Percentiles rank a stretch among this genome's conserved stretches.
Conservation (phyloP, 2,888 invertebrate species). For the Cephalotes varians region DNA sequence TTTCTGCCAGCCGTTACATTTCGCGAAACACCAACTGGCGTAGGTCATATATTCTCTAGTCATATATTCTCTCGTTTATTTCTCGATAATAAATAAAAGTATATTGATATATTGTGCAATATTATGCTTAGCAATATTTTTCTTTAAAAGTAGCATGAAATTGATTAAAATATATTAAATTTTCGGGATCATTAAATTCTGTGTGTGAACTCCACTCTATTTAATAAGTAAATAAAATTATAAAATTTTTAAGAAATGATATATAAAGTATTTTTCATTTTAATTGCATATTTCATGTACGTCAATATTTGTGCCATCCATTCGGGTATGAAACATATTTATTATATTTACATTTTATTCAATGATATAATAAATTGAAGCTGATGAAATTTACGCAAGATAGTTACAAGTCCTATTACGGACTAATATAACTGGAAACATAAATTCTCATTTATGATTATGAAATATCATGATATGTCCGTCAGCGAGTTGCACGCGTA, state of each 20-base stretch:
- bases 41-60: not conserved
- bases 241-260: not conserved
- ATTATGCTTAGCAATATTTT: not conserved
- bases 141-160: not conserved
- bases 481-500: slow-evolving; percentile 30
- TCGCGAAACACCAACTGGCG: not conserved
- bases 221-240: not conserved
- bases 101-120: not conserved
- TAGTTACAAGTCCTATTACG: slow-evolving; percentile 6
- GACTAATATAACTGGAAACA: slow-evolving; percentile 29
- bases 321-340: not conserved
- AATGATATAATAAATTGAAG: not conserved
- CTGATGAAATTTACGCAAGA: not conserved
- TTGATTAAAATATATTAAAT: not conserved
- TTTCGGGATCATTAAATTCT: not conserved
- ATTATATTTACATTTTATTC: no score
- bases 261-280: not conserved
- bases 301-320: not conserved
- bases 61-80: not conserved
- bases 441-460: slow-evolving; percentile 35
- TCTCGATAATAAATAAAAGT: not conserved
- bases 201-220: not conserved
- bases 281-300: not conserved
- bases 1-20: slow-evolving; percentile 11
- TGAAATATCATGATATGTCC: slow-evolving; percentile 29